Conservation (phyloP, 2,797 vertebrate genomes). For the Oceanodroma leucorhoa region DNA sequence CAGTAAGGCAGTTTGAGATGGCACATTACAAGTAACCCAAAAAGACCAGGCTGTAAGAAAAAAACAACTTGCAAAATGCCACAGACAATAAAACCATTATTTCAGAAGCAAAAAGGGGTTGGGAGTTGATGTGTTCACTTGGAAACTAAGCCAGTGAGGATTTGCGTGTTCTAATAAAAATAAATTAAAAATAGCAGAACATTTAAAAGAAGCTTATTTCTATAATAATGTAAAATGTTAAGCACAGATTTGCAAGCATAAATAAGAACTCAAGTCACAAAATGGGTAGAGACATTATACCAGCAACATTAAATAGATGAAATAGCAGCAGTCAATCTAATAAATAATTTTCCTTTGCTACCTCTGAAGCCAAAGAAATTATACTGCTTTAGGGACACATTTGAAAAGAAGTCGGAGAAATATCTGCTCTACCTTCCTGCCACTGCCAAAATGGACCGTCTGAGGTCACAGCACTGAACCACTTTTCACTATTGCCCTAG, state of each 20-base stretch:
- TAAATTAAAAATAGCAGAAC: conserved; percentile 28
- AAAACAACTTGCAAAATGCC: conserved; percentile 16
- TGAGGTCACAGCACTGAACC: background rate
- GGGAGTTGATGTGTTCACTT: background rate
- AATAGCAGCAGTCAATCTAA: background rate
- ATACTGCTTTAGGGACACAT: background rate
- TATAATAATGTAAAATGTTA: conserved; percentile 45
- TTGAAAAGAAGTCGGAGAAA: background rate
- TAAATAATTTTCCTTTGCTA: background rate
- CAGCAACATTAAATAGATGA: conserved; percentile 19
- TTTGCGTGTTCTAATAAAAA: conserved; percentile 24
- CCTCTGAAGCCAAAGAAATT: background rate
- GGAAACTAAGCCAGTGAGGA: conserved; percentile 15
- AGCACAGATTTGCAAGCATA: conserved; percentile 43
- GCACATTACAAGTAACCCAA: background rate
- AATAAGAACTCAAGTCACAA: conserved; percentile 22
- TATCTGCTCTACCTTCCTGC: background rate
- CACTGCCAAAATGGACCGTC: background rate
- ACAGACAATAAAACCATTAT: background rate
- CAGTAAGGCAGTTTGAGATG: background rate
- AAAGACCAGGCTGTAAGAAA: background rate
- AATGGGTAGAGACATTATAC: background rate
- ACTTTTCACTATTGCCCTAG: background rate
- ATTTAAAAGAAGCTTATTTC: conserved; percentile 56
- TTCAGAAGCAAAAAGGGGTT: background rate